Percentiles rank a stretch among this genome's conserved stretches.
These are phyloP conservation scores for Pogonocherus hispidulus DNA, from an alignment of 2,888 invertebrate species.

Conservation along the genomic window DNA sequence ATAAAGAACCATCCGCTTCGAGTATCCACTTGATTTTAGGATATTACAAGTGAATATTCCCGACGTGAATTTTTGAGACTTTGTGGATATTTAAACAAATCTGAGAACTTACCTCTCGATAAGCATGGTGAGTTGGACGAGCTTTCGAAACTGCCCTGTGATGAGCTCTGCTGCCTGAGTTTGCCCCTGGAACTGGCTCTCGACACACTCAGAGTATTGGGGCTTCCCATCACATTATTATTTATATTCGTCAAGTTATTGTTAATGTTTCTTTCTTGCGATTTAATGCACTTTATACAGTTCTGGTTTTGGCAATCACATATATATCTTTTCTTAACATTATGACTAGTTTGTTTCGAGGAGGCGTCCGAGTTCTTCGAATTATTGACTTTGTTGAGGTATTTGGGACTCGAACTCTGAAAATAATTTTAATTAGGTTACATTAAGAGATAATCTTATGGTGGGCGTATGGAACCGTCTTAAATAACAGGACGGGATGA, in stretches of 20 bases:
- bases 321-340: slow-evolving; percentile 45
- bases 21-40: no score
- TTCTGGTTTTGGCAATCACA: slow-evolving; percentile 59
- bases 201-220: slow-evolving; percentile 61
- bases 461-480: no score
- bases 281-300: slow-evolving; percentile 62
- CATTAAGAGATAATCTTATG: no score
- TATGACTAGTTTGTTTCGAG: slow-evolving; percentile 66
- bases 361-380: slow-evolving; percentile 35
- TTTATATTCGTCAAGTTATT: slow-evolving; percentile 62
- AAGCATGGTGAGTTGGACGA: slow-evolving; percentile 72
- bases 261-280: slow-evolving; percentile 60
- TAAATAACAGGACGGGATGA: no score
- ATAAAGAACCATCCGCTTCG: no score
- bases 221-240: slow-evolving; percentile 57
- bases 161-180: slow-evolving; percentile 66
- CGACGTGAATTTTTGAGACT: no score
- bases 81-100: not conserved
- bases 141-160: slow-evolving; percentile 69
- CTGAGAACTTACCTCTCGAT: slow-evolving; percentile 70
- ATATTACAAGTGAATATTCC: no score
- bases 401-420: slow-evolving; percentile 51
- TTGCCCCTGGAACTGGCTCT: slow-evolving; percentile 59
- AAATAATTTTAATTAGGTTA: slow-evolving; percentile 28
- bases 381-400: slow-evolving; percentile 52